Base-by-base conservation (phyloP, 2,888 invertebrate species). In the Leptodirus hochenwartii region DNA sequence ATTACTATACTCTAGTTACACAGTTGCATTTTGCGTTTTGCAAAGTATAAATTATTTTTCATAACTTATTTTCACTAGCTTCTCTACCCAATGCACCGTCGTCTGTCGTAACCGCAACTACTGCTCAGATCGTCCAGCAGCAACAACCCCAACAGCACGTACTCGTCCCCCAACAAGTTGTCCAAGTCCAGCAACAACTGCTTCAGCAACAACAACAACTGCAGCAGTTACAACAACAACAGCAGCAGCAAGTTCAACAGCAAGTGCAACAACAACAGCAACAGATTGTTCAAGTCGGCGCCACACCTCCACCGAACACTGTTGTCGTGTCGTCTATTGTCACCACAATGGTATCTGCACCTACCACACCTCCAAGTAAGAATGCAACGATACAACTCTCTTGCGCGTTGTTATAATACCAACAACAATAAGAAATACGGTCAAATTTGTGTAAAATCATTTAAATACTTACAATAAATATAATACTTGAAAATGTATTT, bases 341-440 rank as follows among this genome's bases (percentile, higher is more conserved):
- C n/a, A n/a, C 8, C n/a, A 6, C 6, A 20, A n/a, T 20, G 20
- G n/a, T 20, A 20, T 20, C 20, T 20, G 20, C 20, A 20, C 43
- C 49, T 4, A 56, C 39, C 31, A 47, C 50, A 28, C 44, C 50
- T 22, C 45, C 49, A 37, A 46, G 49, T 51, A 47, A 39, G 43
- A 37, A 24, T n/a, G n/a, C n/a, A n/a, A n/a, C n/a, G n/a, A n/a
- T n/a, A n/a, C n/a, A n/a, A n/a, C n/a, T 12, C n/a, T n/a, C n/a
- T n/a, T n/a, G n/a, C n/a, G n/a, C n/a, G n/a, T n/a, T n/a, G n/a
- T n/a, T n/a, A n/a, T n/a, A n/a, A n/a, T n/a, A n/a, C n/a, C n/a
- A n/a, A n/a, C n/a, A n/a, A n/a, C n/a, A n/a, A n/a, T n/a, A n/a
- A n/a, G n/a, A n/a, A n/a, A n/a, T n/a, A n/a, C n/a, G n/a, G n/a